Conservation (phyloP, 2,888 invertebrate genomes). For the Epiblema foenella region DNA sequence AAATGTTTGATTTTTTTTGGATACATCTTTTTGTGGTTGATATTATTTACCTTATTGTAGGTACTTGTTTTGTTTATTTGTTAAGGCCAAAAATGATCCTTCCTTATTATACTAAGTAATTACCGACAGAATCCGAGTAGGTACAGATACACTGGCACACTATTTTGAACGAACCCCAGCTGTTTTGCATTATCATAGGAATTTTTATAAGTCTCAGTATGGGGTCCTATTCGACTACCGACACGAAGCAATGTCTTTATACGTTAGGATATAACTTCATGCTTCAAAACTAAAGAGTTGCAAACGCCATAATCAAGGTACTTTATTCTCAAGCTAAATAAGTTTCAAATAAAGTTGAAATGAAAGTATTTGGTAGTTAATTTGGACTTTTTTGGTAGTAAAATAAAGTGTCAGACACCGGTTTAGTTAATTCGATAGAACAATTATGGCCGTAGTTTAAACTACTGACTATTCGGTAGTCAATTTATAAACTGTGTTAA, state of each 20-base stretch:
- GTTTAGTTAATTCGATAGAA: constrained; percentile 28
- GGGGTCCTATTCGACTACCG: constrained; percentile 27
- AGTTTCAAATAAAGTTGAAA: background rate
- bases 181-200: constrained; percentile 11
- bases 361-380: background rate
- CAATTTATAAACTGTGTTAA: constrained; percentile 22
- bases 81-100: too few relatives aligned
- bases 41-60: too few relatives aligned
- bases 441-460: constrained; percentile 20
- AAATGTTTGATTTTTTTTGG: too few relatives aligned
- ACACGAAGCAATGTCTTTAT: constrained; percentile 20
- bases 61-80: too few relatives aligned
- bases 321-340: background rate
- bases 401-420: constrained; percentile 8
- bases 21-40: too few relatives aligned
- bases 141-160: background rate
- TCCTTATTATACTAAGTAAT: too few relatives aligned
- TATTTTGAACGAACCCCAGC: background rate
- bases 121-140: background rate
- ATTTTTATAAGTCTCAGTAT: constrained; percentile 30
- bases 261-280: constrained; percentile 8
- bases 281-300: background rate
- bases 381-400: background rate
- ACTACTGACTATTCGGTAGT: constrained; percentile 27
- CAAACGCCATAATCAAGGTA: background rate